phyloP scores from a whole-genome alignment of 2,113 vertebrate species.

The Protomyctophum bolini region DNA sequence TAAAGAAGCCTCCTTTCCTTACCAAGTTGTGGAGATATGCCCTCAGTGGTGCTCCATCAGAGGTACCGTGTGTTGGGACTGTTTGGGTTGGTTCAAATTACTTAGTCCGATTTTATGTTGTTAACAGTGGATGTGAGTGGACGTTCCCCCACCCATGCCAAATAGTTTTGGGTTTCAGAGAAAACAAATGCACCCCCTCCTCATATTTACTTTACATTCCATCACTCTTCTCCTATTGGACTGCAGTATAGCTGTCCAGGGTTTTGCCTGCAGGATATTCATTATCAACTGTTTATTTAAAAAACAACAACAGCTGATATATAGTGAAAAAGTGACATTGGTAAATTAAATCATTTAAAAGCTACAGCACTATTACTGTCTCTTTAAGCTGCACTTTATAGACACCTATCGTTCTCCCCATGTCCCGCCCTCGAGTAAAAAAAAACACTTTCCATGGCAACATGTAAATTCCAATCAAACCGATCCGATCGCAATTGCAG shows the following conservation, averaged over 20 bases:
- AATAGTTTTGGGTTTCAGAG: slow-evolving; percentile 29
- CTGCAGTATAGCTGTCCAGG: slow-evolving; percentile 22
- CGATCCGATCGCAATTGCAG: slow-evolving; percentile 39
- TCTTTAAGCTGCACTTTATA: slow-evolving; percentile 43
- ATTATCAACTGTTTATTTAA: slow-evolving; percentile 24
- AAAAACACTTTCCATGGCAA: slow-evolving; percentile 40
- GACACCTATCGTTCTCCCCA: slow-evolving; percentile 54
- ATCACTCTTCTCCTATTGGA: slow-evolving; percentile 44
- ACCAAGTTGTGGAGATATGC: slow-evolving; percentile 78
- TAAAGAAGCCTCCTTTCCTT: slow-evolving; percentile 88
- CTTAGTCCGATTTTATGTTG: background rate
- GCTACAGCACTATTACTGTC: slow-evolving; percentile 44
- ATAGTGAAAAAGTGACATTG: slow-evolving; percentile 40
- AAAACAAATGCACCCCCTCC: slow-evolving; percentile 58
- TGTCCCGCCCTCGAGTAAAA: slow-evolving; percentile 47
- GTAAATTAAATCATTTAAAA: slow-evolving; percentile 16
- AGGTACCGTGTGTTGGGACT: slow-evolving; percentile 58
- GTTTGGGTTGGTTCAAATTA: slow-evolving; percentile 41
- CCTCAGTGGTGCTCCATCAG: slow-evolving; percentile 76
- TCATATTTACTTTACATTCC: slow-evolving; percentile 51
- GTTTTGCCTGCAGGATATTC: slow-evolving; percentile 37
- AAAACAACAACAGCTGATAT: slow-evolving; percentile 51
- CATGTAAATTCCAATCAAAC: slow-evolving; percentile 35
- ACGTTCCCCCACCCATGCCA: too few species aligned
- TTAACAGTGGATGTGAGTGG: too few species aligned